Base-by-base conservation (phyloP, 2,888 invertebrate species). In the Allolobophora icterica region DNA sequence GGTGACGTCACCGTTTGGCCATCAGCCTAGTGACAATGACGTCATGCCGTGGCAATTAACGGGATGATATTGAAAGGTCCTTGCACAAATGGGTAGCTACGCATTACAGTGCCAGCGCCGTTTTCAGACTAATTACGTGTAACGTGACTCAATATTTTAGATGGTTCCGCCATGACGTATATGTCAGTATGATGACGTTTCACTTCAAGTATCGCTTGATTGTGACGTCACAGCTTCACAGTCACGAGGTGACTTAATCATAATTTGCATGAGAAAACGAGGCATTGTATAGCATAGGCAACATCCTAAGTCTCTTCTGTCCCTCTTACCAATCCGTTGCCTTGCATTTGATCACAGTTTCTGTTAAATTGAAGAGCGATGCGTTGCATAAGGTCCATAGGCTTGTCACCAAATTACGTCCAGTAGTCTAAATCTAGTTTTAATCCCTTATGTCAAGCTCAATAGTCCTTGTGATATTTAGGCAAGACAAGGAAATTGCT, bases 401-500 rank as follows among this genome's bases (percentile, higher is more conserved):
- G n/a, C 71, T n/a, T 71, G 71, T n/a, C 71, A 11, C 71, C 71
- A 71, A 17, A 71, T n/a, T 11, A n/a, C n/a, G 71, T 71, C 71
- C 71, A n/a, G 71, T 52, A 52, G 52, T 21, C 24, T 21, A n/a
- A 71, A 24, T 71, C 30, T n/a, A 71, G 71, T 71, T 71, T 13
- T 17, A 11, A 71, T 6, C 71, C 30, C 71, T n/a, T 71, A 13
- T 71, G 30, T 71, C 4, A n/a, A n/a, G 71, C 71, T 71, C 71
- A 71, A 71, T 5, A n/a, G 71, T 71, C 8, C 13, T 71, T n/a
- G n/a, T 71, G 71, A n/a, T 71, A 71, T n/a, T n/a, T 71, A 71
- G 71, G 71, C 71, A 71, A 71, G n/a, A 71, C 71, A 71, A n/a
- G 71, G 71, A 30, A 71, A n/a, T 71, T 71, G 71, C n/a, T 71